phyloP scores from a whole-genome alignment of 2,797 vertebrate species.

The Buceros bicornis region DNA sequence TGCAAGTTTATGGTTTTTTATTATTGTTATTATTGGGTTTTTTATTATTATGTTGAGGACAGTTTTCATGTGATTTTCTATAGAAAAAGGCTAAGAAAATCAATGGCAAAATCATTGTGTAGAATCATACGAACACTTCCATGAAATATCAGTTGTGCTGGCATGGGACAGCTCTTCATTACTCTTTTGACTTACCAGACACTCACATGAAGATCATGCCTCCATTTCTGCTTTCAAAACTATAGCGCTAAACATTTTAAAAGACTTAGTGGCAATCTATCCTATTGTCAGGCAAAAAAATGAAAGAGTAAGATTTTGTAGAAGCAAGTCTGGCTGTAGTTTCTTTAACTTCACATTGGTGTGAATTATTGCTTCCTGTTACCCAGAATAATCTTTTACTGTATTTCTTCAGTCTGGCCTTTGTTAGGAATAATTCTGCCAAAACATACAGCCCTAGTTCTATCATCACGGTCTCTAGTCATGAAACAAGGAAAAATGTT shows the following conservation, averaged over 20 bases:
- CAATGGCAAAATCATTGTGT: not conserved
- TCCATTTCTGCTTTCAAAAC: not conserved
- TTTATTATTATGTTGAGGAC: not conserved
- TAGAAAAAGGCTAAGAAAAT: not conserved
- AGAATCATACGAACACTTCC: not conserved
- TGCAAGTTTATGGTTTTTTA: not conserved
- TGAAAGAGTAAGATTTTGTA: not conserved
- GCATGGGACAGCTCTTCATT: not conserved
- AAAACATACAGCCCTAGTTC: conserved; percentile 31
- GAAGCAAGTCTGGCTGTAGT: conserved; percentile 7
- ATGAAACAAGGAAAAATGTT: not conserved
- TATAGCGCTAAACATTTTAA: not conserved
- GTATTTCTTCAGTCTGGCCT: conserved; percentile 30
- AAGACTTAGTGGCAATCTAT: not conserved
- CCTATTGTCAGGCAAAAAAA: not conserved
- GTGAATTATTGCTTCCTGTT: conserved; percentile 70
- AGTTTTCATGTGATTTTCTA: not conserved
- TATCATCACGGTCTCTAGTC: not conserved
- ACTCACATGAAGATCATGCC: not conserved
- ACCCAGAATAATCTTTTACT: conserved; percentile 41
- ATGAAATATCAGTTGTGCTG: not conserved
- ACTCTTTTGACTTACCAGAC: not conserved
- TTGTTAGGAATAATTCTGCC: not conserved
- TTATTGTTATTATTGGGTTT: not conserved
- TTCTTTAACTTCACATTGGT: conserved; percentile 4